A percentile compares a stretch with the other conserved stretches of the same genome.
These are phyloP conservation scores for Seira musarum DNA, from an alignment of 2,888 invertebrate genomes.

Conservation along the genomic window DNA sequence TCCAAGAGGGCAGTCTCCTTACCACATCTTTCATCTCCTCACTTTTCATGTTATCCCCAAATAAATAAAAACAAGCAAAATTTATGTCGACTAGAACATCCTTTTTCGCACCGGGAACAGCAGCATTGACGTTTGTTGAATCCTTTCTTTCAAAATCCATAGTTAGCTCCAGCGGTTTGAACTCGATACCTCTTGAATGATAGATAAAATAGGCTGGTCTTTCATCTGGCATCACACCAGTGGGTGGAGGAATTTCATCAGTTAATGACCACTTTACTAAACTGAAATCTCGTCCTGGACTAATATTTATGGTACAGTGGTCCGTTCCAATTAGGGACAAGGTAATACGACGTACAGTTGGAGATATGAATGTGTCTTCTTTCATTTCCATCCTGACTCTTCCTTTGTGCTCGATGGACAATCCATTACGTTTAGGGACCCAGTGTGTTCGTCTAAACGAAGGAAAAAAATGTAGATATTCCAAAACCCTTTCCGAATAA, in stretches of 20 bases:
- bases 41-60: conserved; percentile 65
- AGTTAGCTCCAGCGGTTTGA: conserved; percentile 64
- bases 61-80: conserved; percentile 64
- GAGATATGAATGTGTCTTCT: conserved; percentile 62
- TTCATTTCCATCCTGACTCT: conserved; percentile 66
- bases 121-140: background rate
- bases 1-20: conserved; percentile 63
- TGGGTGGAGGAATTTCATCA: conserved; percentile 70
- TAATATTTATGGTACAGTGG: conserved; percentile 73
- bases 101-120: background rate
- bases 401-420: conserved; percentile 58
- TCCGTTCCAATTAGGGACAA: conserved; percentile 72
- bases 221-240: conserved; percentile 70
- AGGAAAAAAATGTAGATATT: background rate
- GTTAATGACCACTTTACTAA: conserved; percentile 72
- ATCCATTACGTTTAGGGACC: conserved; percentile 61
- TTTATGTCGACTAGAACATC: conserved; percentile 65
- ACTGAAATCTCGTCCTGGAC: conserved; percentile 71
- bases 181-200: conserved; percentile 70
- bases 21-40: conserved; percentile 62
- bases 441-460: conserved; percentile 61
- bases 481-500: conserved; percentile 16
- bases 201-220: conserved; percentile 73
- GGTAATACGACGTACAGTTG: conserved; percentile 57
- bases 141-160: conserved; percentile 62